phyloP scores from a whole-genome alignment of 2,113 vertebrate genomes.

The Rhabdomys dilectus region DNA sequence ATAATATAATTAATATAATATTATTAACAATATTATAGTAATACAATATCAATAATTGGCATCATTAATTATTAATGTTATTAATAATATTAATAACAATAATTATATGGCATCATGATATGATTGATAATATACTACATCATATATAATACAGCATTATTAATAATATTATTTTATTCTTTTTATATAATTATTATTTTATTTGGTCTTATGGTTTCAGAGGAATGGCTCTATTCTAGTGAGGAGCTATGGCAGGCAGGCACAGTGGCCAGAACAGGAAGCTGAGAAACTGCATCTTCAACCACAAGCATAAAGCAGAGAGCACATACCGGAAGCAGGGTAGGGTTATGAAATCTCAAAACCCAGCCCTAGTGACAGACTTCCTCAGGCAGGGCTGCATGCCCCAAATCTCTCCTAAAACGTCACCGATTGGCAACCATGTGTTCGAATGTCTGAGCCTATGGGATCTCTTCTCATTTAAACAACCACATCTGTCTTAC shows the following conservation, averaged over 20 bases:
- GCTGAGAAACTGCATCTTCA: background rate
- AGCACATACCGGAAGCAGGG: background rate
- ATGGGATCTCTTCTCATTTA: background rate
- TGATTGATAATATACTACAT: too few relatives aligned
- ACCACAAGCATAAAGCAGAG: background rate
- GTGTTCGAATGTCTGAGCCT: background rate
- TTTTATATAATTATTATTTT: background rate
- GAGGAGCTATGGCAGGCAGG: background rate
- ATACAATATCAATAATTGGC: too few relatives aligned
- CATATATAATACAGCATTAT: too few relatives aligned
- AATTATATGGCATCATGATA: too few relatives aligned
- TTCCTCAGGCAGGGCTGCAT: background rate
- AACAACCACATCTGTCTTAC: background rate
- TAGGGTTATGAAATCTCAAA: background rate
- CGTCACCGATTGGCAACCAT: background rate
- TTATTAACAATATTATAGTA: too few relatives aligned
- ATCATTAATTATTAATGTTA: too few relatives aligned
- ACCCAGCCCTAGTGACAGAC: background rate
- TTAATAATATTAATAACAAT: too few relatives aligned
- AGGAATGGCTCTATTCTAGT: background rate
- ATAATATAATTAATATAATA: too few relatives aligned
- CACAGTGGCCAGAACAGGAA: background rate
- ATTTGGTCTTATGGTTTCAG: background rate
- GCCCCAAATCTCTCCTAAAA: background rate
- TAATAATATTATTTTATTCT: too few relatives aligned